Conservation (phyloP, 1,140 invertebrate species). For the Bombus balteatus region DNA sequence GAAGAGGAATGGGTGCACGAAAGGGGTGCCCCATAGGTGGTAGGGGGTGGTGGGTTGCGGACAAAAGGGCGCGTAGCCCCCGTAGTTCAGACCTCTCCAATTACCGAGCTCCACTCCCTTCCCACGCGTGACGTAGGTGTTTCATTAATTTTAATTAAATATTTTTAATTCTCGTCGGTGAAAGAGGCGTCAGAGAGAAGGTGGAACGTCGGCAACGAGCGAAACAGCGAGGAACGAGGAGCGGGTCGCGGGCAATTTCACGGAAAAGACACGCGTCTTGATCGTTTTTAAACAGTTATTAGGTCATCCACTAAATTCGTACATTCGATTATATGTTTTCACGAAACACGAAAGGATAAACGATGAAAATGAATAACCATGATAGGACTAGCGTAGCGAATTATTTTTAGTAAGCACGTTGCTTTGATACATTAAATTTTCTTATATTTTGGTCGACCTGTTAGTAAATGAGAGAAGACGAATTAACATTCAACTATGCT, state of each 20-base stretch:
- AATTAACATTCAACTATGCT: no score
- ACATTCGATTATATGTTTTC: no score
- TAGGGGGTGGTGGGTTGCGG: conserved; percentile 2
- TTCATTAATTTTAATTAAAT: conserved; percentile 80
- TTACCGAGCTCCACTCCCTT: conserved; percentile 59
- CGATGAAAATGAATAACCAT: no score
- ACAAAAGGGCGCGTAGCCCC: conserved; percentile 56
- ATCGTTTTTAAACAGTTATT: no score
- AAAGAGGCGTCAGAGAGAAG: background rate
- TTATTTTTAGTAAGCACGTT: no score
- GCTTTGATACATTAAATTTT: no score
- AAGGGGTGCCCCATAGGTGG: conserved; percentile 34
- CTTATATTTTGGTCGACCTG: no score
- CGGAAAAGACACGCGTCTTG: background rate
- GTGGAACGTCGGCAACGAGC: background rate
- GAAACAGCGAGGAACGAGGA: background rate
- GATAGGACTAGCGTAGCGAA: no score
- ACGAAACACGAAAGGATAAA: no score
- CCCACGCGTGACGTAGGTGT: conserved; percentile 63
- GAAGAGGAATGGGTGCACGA: conserved; percentile 22
- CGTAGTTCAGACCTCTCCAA: conserved; percentile 72
- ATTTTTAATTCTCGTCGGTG: conserved; percentile 68
- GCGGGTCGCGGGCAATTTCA: no score
- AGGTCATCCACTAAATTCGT: no score
- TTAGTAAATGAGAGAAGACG: no score